Evolutionary conservation across 2,113 vertebrate genomes (phyloP).

Genomic region (Thinocorus orbignyianus): DNA sequence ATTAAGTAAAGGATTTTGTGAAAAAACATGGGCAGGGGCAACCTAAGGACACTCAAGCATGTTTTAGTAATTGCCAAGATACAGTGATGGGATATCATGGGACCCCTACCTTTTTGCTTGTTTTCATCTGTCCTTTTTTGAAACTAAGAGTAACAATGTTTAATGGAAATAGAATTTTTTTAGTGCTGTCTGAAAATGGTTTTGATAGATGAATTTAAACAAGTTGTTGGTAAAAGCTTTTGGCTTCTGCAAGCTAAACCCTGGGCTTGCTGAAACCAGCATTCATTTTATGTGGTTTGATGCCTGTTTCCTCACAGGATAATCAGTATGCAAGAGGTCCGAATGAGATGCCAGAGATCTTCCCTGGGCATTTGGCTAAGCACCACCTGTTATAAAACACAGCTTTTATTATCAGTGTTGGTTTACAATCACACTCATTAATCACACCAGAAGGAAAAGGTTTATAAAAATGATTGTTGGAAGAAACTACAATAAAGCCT

Average conservation of each 20-base stretch:
- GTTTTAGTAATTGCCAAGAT: not conserved
- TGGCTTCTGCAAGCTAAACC: not conserved
- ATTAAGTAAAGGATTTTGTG: not conserved
- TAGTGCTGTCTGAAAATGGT: not conserved
- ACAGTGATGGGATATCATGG: not conserved
- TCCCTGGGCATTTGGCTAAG: not conserved
- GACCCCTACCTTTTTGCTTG: not conserved
- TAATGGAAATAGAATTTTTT: not conserved
- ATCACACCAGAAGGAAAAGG: not conserved
- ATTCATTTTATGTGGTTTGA: not conserved
- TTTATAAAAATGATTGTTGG: not conserved
- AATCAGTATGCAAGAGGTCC: not conserved
- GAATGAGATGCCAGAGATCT: not conserved
- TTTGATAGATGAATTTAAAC: not conserved
- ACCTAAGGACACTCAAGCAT: not conserved
- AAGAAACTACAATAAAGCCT: not conserved
- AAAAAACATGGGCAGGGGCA: fast-evolving
- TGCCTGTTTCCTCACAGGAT: not conserved
- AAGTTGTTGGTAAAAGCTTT: not conserved
- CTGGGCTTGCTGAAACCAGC: not conserved
- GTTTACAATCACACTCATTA: not conserved
- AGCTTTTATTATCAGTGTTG: not conserved
- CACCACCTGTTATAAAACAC: not conserved
- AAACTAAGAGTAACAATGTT: not conserved
- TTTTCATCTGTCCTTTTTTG: not conserved